Conservation (phyloP, 2,113 vertebrate genomes). For the Sakesphorus luctuosus region DNA sequence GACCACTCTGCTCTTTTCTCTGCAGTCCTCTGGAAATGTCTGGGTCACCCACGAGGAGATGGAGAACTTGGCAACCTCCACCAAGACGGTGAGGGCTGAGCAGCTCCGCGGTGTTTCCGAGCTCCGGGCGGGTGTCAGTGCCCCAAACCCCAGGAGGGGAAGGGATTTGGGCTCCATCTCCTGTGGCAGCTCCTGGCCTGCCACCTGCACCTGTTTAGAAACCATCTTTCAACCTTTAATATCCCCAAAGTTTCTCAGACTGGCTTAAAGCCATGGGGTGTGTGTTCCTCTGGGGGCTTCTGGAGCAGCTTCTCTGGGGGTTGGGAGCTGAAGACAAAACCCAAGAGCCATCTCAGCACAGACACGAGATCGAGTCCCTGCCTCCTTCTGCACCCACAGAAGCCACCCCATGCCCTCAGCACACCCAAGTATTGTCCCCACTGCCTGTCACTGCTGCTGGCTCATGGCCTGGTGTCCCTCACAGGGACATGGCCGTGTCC, state of each 20-base stretch:
- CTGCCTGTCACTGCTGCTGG: background rate
- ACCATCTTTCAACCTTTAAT: background rate
- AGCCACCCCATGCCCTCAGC: background rate
- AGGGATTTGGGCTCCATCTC: background rate
- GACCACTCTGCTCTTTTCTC: slow-evolving; percentile 41
- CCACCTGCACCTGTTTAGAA: background rate
- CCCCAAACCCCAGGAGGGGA: background rate
- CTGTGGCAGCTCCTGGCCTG: background rate
- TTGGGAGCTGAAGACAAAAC: background rate
- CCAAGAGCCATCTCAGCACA: background rate
- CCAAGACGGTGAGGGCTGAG: slow-evolving; percentile 90
- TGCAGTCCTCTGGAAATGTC: slow-evolving; percentile 97
- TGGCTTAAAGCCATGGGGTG: background rate
- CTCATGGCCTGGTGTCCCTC: background rate
- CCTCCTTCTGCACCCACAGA: background rate
- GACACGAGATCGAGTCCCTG: background rate
- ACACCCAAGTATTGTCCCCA: background rate
- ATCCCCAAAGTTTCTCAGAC: background rate
- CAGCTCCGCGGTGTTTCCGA: background rate
- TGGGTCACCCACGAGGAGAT: slow-evolving; percentile 99
- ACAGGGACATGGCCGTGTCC: fast-evolving
- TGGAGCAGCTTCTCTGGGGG: background rate
- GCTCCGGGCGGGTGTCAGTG: background rate
- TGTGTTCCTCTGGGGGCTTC: background rate
- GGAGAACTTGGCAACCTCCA: slow-evolving; percentile 93